These are phyloP conservation scores for Bovichtus diacanthus DNA, from an alignment of 2,797 vertebrate genomes.

Conservation along the genomic window DNA sequence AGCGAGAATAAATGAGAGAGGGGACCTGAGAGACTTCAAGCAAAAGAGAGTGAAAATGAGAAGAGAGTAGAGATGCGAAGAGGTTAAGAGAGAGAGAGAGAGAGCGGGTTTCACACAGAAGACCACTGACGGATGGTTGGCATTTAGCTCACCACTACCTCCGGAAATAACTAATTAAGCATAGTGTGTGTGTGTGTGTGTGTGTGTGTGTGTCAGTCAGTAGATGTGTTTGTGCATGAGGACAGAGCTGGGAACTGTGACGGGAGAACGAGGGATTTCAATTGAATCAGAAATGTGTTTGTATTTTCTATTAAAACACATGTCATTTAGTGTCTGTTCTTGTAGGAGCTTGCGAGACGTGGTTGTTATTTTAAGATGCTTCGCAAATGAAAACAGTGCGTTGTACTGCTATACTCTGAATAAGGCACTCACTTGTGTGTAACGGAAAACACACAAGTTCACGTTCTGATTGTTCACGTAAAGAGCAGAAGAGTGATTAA, in stretches of 20 bases:
- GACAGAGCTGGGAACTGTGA: constrained; percentile 31
- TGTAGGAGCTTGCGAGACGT: neutral
- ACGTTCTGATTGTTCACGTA: neutral
- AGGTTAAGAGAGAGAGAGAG: constrained; percentile 17
- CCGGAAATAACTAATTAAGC: constrained; percentile 77
- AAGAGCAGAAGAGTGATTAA: neutral
- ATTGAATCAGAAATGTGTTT: constrained; percentile 40
- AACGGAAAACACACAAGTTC: constrained; percentile 9
- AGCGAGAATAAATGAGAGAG: constrained; percentile 13
- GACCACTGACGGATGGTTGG: constrained; percentile 73
- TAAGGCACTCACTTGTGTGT: too few species aligned
- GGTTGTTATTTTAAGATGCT: neutral
- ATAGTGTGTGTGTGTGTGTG: constrained; percentile 31
- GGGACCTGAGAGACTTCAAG: neutral
- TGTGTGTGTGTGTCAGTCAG: neutral
- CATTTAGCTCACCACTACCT: constrained; percentile 73
- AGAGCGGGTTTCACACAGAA: constrained; percentile 35
- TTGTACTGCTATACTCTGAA: neutral
- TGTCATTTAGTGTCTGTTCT: constrained; percentile 3
- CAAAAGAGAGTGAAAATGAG: constrained; percentile 18
- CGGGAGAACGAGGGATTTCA: constrained; percentile 19
- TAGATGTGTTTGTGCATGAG: constrained; percentile 25
- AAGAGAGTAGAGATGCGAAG: constrained; percentile 6
- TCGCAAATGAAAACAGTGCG: neutral
- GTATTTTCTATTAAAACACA: constrained; percentile 16